Evolutionary conservation across 2,113 vertebrate genomes (phyloP), one percentile per base, ranked within the genome.

Genomic region (Perca flavescens): DNA sequence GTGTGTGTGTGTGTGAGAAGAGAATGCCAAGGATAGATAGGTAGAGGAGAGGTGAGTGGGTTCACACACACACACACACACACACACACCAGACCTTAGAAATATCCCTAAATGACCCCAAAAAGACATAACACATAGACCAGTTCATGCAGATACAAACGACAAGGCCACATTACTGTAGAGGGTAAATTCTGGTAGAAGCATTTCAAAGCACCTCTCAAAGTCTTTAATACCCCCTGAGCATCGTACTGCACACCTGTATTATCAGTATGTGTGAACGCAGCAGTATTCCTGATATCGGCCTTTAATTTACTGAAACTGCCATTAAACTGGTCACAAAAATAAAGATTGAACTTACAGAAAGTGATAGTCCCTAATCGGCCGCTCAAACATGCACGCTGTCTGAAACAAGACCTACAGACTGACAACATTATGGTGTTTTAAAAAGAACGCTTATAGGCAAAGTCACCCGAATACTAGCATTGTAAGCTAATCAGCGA

Each of bases 21-120:
- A 58, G 72, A 82, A 80, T 82, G 34, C 71, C 80, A 84, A 85
- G 80, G 82, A 79, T 71, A 49, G 64, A 76, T 68, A 68, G 58
- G 57, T 31, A 70, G 82, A 74, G 10, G 60, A 71, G 80, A 80
- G 87, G 77, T 80, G 60, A 80, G 56, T 4, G 25, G 47, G 85
- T 83, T 91, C 76, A 81, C 43, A 12, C 15, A 31, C 36, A 40
- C 36, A 10, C 36, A 57, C 49, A 50, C 21, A 63, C 22, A 60
- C 22, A 19, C 61, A 67, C 40, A 57, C 61, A 57, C 14, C 70
- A 49, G 8, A 66, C 52, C 19, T 13, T 19, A 50, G 57, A 68
- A 14, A 34, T 9, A 21, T 58, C 53, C 53, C 8, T 1, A 8
- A 8, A 49, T 36, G 3, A 46, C 17, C 25, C 25, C 1, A 19